Base-by-base conservation (phyloP, 1,140 invertebrate genomes). In the Onthophagus taurus region DNA sequence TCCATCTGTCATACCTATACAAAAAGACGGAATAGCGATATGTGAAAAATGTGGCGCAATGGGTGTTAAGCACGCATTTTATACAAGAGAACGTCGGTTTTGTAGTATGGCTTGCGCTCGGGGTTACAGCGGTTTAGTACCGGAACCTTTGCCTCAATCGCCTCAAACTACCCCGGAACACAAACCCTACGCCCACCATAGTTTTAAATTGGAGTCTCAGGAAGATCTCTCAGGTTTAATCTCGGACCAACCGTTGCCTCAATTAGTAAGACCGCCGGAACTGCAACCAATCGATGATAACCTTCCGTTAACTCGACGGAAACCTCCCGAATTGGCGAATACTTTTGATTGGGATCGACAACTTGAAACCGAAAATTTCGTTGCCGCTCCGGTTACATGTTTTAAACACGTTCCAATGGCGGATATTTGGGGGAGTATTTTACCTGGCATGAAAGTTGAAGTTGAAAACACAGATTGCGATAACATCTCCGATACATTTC, bases 391-490 rank as follows among this genome's bases (percentile, higher is more conserved):
- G 31, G 90, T 96, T 6, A 84, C 82, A 30, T 83, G 85, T 60
- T 96, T 96, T 62, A 83, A 81, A 64, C 89, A 94, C 74, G 90
- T 87, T 3, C 89, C 91, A 0, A 80, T 94, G 60, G 77, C 82
- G 45, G 87, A 94, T 55, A 84, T 86, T 62, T 97, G 92, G 91
- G 86, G 93, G 51, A 89, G 85, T 57, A 86, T 95, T 44, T 84
- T 84, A 48, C 81, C 89, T 44, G 90, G 90, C 13, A 93, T 96
- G 85, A 95, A 96, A 69, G 85, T 95, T 0, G 92, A 96, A 70
- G 89, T 95, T 1, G 85, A 89, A 59, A 95, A 94, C 67, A 85
- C 79, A 8, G 89, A 95, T 65, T 84, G 81, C 62, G 85, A 88
- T 61, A 82, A 81, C 59, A 72, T 79, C 47, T 80, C 81, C 14